Evolutionary conservation across 2,888 invertebrate genomes (phyloP), one percentile per base, ranked within the genome.

Genomic region (Piscicola geometra): DNA sequence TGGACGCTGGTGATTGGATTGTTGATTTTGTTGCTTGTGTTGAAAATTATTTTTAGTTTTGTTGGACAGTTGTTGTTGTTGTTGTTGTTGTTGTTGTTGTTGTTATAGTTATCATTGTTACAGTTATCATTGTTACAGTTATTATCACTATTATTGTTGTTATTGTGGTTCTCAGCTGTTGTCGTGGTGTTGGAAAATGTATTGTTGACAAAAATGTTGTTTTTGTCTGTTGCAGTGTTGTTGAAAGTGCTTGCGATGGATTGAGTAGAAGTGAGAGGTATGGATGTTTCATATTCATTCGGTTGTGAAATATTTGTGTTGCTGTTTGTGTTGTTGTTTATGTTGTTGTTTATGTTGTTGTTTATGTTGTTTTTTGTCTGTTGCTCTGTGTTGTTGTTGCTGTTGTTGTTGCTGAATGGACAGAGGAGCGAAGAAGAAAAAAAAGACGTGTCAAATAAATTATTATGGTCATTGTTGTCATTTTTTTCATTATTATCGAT

Each of bases 61-160:
- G n/a, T n/a, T n/a, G n/a, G n/a, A 41, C 41, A 5, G 41, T 41
- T 41, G 15, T 15, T 30, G 64, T 30, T 64, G 64, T 64, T 5
- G 64, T 30, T 64, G 21, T 21, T 64, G 64, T 64, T 30, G 64
- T 12, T 5, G 64, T 64, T 30, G 64, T 64, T 64, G 64, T 12
- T 64, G 64, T 64, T 64, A n/a, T 64, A 12, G 64, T 64, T 64
- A n/a, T 64, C 21, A 30, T 64, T 64, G n/a, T 28, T 64, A 21
- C 21, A 12, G 21, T n/a, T 30, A 9, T n/a, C 9, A 9, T n/a
- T 64, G 64, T 64, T 30, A n/a, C 9, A 12, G 64, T 28, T n/a
- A 21, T 12, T 5, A 30, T 64, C 5, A n/a, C 5, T 64, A 5
- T 64, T 64, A 5, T 64, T 64, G 64, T 5, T 21, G 64, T 30